Evolutionary conservation across 2,113 vertebrate species (phyloP).

Genomic region (Thunnus maccoyii): DNA sequence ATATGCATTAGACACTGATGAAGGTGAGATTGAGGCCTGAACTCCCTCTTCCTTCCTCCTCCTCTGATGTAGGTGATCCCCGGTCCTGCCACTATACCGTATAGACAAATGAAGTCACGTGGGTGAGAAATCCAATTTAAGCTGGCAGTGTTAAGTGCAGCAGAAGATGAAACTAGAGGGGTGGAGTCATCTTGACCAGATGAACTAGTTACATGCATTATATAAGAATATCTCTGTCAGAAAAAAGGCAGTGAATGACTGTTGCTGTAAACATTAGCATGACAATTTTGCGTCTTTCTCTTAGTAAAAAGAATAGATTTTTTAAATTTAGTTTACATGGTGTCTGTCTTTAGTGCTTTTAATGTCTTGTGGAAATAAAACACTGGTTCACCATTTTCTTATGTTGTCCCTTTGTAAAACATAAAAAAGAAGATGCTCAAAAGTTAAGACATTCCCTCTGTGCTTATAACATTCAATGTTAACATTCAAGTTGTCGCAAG

Average conservation of each 20-base stretch:
- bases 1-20: background rate
- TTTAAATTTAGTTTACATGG: background rate
- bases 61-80: constrained; percentile 1
- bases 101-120: constrained; percentile 44
- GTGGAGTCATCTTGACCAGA: background rate
- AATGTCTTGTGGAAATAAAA: background rate
- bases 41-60: too few relatives aligned
- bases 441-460: constrained; percentile 19
- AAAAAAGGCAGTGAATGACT: background rate
- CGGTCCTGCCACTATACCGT: constrained; percentile 2
- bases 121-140: constrained; percentile 61
- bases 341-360: background rate
- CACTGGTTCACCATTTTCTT: background rate
- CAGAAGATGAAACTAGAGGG: constrained; percentile 18
- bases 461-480: constrained; percentile 26
- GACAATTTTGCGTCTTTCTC: background rate
- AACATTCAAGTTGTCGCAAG: constrained; percentile 8
- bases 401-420: background rate
- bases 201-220: constrained; percentile 39
- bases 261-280: background rate
- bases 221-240: constrained; percentile 2
- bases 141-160: constrained; percentile 31
- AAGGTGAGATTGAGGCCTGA: constrained; percentile 7
- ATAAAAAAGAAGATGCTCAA: background rate
- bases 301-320: background rate